Base-by-base conservation (phyloP, 2,888 invertebrate species). In the Ligdia adustata region DNA sequence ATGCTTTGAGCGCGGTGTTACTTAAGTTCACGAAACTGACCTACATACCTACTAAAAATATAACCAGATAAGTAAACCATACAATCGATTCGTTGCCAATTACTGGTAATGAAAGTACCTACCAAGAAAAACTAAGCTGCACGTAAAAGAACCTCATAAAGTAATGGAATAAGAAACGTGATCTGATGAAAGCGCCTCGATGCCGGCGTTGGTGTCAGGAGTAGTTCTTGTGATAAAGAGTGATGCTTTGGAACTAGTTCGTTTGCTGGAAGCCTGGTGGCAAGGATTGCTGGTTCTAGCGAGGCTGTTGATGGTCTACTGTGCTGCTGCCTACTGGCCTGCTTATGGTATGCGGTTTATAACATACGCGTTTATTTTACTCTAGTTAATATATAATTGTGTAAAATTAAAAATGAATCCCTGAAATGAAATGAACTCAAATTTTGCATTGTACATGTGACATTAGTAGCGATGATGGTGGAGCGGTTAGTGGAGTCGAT, bases 231-330 rank as follows among this genome's bases (percentile, higher is more conserved):
- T 85, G 49, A 50, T 82, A 46, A 66, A 66, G 62, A 83, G 89
- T 75, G 91, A 91, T 64, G 82, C 86, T 20, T 71, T 86, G 35
- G 86, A 90, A 27, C 72, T 90, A 26, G 72, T 90, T 16, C 76
- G 84, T 3, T 67, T 91, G 16, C 69, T 92, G 54, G 92, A 92
- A 55, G 86, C 88, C 20, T 91, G 91, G 77, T 91, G 91, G 72
- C 86, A 89, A 56, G 87, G 88, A 1, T 69, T 91, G 34, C 77
- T 92, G 54, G 62, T 90, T 64, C 55, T 92, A 70, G 80, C 81
- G 49, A 64, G 90, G 72, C 65, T 92, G 69, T 66, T 92, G 75
- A 62, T 81, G 60, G 69, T 66, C 58, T 81, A 75, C 69, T 82
- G 72, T 52, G 16, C 22, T 3, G 32, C 48, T 7, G 28, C 24